Conservation (phyloP, 2,888 invertebrate genomes). For the Lomographa bimaculata region DNA sequence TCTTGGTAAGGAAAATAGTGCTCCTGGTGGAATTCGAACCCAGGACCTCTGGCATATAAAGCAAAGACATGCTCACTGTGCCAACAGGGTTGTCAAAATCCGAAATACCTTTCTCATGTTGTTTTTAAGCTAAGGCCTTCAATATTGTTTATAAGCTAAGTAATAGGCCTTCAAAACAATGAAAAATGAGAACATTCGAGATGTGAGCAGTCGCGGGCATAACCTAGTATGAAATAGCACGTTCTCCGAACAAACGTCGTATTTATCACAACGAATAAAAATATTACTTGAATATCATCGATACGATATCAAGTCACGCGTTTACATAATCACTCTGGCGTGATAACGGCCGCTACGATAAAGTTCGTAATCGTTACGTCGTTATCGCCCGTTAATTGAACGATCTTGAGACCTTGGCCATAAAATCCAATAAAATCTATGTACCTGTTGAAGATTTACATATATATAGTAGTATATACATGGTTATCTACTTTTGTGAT, state of each 20-base stretch:
- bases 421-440: slow-evolving; percentile 33
- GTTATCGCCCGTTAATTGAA: slow-evolving; percentile 54
- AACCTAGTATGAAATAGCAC: neutral
- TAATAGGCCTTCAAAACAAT: too few species aligned
- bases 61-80: too few species aligned
- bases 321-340: slow-evolving; percentile 38
- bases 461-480: too few species aligned
- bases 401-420: slow-evolving; percentile 20
- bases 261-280: too few species aligned
- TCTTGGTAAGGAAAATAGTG: too few species aligned
- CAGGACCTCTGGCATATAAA: too few species aligned
- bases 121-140: too few species aligned
- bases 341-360: slow-evolving; percentile 52
- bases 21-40: too few species aligned
- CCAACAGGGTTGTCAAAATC: too few species aligned
- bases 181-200: slow-evolving; percentile 2
- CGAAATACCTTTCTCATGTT: too few species aligned
- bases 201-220: neutral
- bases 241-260: slow-evolving; percentile 1
- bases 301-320: slow-evolving; percentile 35
- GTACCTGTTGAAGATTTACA: slow-evolving; percentile 19
- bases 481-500: slow-evolving; percentile 7
- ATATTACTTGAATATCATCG: slow-evolving; percentile 7
- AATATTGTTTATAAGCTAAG: too few species aligned
- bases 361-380: slow-evolving; percentile 45